phyloP scores from a whole-genome alignment of 1,140 invertebrate genomes.

The Lepidurus apus region DNA sequence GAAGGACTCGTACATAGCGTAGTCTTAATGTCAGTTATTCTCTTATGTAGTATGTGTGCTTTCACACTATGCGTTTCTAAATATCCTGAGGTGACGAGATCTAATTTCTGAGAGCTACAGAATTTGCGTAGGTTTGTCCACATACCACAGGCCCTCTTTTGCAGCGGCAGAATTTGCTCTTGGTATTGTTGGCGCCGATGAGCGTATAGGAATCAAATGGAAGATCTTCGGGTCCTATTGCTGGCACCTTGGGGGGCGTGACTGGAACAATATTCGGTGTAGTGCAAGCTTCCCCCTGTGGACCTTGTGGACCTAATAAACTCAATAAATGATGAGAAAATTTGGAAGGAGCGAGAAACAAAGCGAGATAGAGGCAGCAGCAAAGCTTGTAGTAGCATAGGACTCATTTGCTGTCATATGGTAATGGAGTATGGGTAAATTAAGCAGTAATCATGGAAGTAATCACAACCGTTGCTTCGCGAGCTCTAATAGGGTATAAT shows the following conservation, averaged over 20 bases:
- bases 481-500: background rate
- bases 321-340: background rate
- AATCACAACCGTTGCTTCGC: background rate
- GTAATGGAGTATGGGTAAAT: background rate
- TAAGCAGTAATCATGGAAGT: background rate
- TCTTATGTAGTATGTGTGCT: background rate
- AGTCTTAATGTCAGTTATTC: constrained; percentile 3
- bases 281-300: background rate
- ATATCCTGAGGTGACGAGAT: background rate
- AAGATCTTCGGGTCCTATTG: constrained; percentile 38
- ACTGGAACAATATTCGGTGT: background rate
- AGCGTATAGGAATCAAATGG: constrained; percentile 52
- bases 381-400: background rate
- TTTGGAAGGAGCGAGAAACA: background rate
- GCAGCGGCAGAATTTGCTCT: constrained; percentile 50
- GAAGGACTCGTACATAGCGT: background rate
- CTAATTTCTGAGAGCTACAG: background rate
- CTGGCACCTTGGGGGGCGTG: constrained; percentile 23
- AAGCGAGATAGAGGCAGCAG: background rate
- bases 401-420: background rate
- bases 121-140: constrained; percentile 27
- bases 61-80: background rate
- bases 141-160: constrained; percentile 55
- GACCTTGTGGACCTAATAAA: background rate
- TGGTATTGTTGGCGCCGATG: constrained; percentile 40